phyloP scores from a whole-genome alignment of 2,888 invertebrate species.

The Nomada ferruginata region DNA sequence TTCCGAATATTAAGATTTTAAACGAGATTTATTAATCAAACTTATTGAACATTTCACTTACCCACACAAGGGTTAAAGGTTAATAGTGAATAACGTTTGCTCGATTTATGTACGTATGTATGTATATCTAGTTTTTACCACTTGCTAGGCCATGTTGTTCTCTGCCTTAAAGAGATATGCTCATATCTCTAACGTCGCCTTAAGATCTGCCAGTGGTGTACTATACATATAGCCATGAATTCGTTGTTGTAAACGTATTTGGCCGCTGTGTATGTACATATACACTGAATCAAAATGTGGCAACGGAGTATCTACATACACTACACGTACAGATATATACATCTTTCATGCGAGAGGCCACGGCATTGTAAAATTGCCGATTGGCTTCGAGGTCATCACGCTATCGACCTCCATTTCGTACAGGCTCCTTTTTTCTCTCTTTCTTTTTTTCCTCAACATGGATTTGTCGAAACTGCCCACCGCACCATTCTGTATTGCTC shows the following conservation, averaged over 20 bases:
- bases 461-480: conserved; percentile 59
- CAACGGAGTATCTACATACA: conserved; percentile 65
- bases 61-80: too few species aligned
- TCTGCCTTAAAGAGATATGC: conserved; percentile 71
- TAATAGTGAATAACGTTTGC: too few species aligned
- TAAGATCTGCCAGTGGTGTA: conserved; percentile 41
- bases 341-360: conserved; percentile 52
- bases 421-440: conserved; percentile 42
- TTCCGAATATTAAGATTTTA: too few species aligned
- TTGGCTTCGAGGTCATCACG: conserved; percentile 69
- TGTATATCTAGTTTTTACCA: neutral
- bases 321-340: neutral
- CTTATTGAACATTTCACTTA: too few species aligned
- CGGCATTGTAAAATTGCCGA: conserved; percentile 67
- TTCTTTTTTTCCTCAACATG: conserved; percentile 36
- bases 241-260: conserved; percentile 51
- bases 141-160: conserved; percentile 22
- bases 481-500: conserved; percentile 22
- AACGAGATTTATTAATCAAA: too few species aligned
- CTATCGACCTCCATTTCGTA: conserved; percentile 63
- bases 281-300: conserved; percentile 62
- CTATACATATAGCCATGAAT: conserved; percentile 6
- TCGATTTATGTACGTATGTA: too few species aligned
- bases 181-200: conserved; percentile 67
- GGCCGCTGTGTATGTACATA: conserved; percentile 19